These are phyloP conservation scores for Lithosia quadra DNA, from an alignment of 2,888 invertebrate species.

Conservation along the genomic window DNA sequence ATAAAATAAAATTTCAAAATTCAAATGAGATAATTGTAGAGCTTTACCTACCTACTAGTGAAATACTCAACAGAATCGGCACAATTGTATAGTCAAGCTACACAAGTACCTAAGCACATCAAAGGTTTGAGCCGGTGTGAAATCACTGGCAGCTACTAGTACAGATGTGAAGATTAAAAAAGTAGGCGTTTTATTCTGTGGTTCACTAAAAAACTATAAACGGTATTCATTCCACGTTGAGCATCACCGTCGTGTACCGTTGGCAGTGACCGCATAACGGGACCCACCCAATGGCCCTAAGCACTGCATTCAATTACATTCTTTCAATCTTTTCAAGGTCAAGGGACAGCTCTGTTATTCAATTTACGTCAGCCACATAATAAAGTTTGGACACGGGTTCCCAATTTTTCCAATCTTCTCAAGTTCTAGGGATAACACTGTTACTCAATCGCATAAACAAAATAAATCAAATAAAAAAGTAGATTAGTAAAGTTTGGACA, in stretches of 20 bases:
- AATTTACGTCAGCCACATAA: constrained; percentile 4
- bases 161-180: background rate
- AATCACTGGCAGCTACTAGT: background rate
- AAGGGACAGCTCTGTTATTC: constrained; percentile 35
- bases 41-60: too few species aligned
- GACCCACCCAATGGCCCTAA: constrained; percentile 71
- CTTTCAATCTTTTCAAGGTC: constrained; percentile 59
- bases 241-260: constrained; percentile 75
- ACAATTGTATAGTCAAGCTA: too few species aligned
- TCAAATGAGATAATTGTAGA: too few species aligned
- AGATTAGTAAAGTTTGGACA: background rate
- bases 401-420: constrained; percentile 3
- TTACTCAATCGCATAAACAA: background rate
- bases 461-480: constrained; percentile 1
- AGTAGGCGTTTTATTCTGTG: constrained; percentile 23
- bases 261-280: constrained; percentile 69
- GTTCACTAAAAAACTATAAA: constrained; percentile 51
- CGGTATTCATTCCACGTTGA: constrained; percentile 64
- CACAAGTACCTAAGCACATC: too few species aligned
- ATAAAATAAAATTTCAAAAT: background rate
- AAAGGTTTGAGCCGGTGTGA: background rate
- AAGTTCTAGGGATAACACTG: background rate
- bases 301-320: constrained; percentile 57
- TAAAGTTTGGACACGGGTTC: background rate
- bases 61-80: background rate